Evolutionary conservation across 2,113 vertebrate species (phyloP).

Genomic region (Oncorhynchus clarkii): DNA sequence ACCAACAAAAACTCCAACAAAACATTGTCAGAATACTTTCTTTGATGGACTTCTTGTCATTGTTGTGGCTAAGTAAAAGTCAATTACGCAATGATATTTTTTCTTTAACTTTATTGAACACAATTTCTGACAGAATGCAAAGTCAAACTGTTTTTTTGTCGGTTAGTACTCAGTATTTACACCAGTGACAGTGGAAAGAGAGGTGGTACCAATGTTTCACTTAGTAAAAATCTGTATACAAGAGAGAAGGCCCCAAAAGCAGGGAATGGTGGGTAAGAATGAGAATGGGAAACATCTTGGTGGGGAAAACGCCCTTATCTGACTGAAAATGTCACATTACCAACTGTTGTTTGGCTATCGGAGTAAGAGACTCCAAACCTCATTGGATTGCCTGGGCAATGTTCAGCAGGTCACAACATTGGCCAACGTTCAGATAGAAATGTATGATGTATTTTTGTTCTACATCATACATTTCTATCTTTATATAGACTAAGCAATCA

Average conservation of each 20-base stretch:
- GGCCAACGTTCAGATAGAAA: background rate
- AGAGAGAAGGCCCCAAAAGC: slow-evolving; percentile 81
- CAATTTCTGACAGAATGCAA: slow-evolving; percentile 93
- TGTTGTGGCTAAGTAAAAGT: slow-evolving; percentile 2
- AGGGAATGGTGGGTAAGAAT: slow-evolving; percentile 76
- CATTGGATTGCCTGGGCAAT: background rate
- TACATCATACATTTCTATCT: no score
- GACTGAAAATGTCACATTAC: background rate
- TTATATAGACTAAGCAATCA: background rate
- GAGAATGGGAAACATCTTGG: slow-evolving; percentile 54
- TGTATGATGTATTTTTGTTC: background rate
- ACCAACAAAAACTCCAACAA: no score
- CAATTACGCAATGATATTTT: slow-evolving; percentile 2
- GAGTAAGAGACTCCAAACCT: background rate
- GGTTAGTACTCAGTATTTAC: slow-evolving; percentile 94
- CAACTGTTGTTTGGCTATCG: background rate
- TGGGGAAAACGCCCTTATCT: slow-evolving; percentile 8
- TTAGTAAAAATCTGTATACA: slow-evolving; percentile 87
- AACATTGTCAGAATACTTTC: no score
- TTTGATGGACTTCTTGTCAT: no score
- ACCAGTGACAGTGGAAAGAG: slow-evolving; percentile 84
- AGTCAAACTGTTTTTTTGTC: slow-evolving; percentile 74
- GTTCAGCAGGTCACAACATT: background rate
- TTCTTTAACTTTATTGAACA: slow-evolving; percentile 89
- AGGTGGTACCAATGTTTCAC: slow-evolving; percentile 79